A percentile compares a stretch with the other conserved stretches of the same genome.
phyloP scores from a whole-genome alignment of 2,113 vertebrate genomes.

The Onychorhynchus coronatus region DNA sequence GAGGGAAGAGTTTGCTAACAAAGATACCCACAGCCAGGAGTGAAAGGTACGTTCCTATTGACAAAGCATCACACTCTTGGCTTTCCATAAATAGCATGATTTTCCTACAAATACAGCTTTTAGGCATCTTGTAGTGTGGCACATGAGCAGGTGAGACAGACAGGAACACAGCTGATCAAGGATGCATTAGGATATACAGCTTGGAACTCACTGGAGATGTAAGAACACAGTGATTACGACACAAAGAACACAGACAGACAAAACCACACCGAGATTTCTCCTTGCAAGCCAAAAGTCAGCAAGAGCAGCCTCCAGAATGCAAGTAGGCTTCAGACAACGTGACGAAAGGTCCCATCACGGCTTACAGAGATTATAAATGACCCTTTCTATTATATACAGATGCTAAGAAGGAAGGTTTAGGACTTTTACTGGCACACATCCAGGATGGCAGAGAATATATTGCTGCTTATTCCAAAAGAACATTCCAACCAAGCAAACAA shows the following conservation, averaged over 20 bases:
- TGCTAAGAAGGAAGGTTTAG: slow-evolving; percentile 31
- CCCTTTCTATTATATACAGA: slow-evolving; percentile 55
- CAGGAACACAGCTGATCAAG: not conserved
- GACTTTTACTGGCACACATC: not conserved
- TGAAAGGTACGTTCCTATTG: not conserved
- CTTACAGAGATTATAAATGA: slow-evolving; percentile 46
- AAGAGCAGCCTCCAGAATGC: not conserved
- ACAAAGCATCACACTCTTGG: not conserved
- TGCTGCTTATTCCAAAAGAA: not conserved
- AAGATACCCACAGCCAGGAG: not conserved
- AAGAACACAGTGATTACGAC: not conserved
- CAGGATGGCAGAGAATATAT: slow-evolving; percentile 46
- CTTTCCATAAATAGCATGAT: not conserved
- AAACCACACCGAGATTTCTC: not conserved
- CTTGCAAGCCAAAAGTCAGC: not conserved
- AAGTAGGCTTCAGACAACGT: not conserved
- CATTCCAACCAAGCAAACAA: not conserved
- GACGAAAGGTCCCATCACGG: slow-evolving; percentile 15
- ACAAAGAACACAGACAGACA: not conserved
- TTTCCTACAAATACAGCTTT: not conserved
- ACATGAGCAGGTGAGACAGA: not conserved
- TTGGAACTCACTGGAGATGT: not conserved
- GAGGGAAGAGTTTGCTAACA: not conserved
- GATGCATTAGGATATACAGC: not conserved
- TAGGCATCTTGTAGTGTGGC: not conserved